Evolutionary conservation across 2,888 invertebrate genomes (phyloP), one percentile per base, ranked within the genome.

Genomic region (Thecophora atra): DNA sequence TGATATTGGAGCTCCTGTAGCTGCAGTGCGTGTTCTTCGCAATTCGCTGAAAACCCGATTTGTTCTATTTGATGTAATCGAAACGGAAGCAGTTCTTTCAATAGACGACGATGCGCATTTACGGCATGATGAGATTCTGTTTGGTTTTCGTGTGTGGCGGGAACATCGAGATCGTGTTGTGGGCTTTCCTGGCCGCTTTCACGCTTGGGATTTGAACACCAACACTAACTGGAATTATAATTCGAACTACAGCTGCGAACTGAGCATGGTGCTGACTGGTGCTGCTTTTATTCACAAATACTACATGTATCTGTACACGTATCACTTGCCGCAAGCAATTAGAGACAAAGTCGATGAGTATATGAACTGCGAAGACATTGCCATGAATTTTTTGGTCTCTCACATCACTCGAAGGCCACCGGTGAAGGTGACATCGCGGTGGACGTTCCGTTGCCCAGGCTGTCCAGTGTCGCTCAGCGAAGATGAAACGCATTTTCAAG

Each of bases 291-390:
- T 97, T 72, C 98, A 99, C 87, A 96, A 97, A 88, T 97, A 97
- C 87, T 99, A 99, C 86, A 89, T 96, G 81, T 97, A 97, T 89
- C 89, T 97, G 78, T 99, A 99, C 88, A 96, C 96, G 82, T 93
- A 97, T 82, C 91, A 92, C 86, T 90, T 99, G 88, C 98, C 99
- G 0, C 93, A 94, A 86, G 96, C 96, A 15, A 94, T 99, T 71
- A 89, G 99, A 44, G 96, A 97, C 84, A 96, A 98, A 88, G 98
- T 99, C 19, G 99, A 99, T 85, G 96, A 98, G 86, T 95, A 94
- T 83, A 97, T 98, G 94, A 99, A 99, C 88, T 99, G 99, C 87
- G 99, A 99, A 87, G 99, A 99, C 85, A 97, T 99, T 79, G 99
- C 99, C 15, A 99, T 99, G 98, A 99, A 99, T 88, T 99, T 99